Base-by-base conservation (phyloP, 2,113 vertebrate genomes). In the Uria aalge region DNA sequence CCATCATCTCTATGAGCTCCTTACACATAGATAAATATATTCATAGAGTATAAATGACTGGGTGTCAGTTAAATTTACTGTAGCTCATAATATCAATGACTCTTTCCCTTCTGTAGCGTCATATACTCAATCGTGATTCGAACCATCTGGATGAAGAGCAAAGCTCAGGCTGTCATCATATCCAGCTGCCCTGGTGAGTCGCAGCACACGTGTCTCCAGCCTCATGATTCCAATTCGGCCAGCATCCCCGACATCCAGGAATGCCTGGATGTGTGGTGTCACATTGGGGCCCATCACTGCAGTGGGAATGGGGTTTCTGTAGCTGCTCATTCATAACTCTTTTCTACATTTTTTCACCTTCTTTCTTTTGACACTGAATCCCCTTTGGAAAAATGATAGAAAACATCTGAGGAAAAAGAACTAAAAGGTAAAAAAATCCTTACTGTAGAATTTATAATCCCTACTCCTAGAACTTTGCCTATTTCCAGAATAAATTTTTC, bases 141-240 rank as follows among this genome's bases (percentile, higher is more conserved):
- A 95, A 98, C 98, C 40, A 98, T 98, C 92, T 98, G 98, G 98
- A 72, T 92, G 82, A 98, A 98, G 85, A 98, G 98, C 89, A 98
- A 98, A 97, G 96, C 94, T 81, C 97, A 96, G 1, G 89, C 97
- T 78, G 91, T 41, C 26, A 96, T 97, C 85, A 36, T 97, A 78
- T 98, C 98, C 69, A 98, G 97, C 80, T 98, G 96, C 71, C 96
- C 97, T 16, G 98, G 98, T 98, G 92, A 98, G 98, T 96, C 13
- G 88, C 84, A 86, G 53, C 41, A 56, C 32, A 29, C 32, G 53
- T 43, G 38, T 74, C 52, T 75, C 62, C 50, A 82, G 27, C 41
- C 21, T 57, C 8, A 7, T 11, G 48, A 79, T 53, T 53, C 4
- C 5, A 9, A 52, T 75, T 23, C 0, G 0, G 5, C 16, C 1